Evolutionary conservation across 2,113 vertebrate species (phyloP).

Genomic region (Sus scrofa): DNA sequence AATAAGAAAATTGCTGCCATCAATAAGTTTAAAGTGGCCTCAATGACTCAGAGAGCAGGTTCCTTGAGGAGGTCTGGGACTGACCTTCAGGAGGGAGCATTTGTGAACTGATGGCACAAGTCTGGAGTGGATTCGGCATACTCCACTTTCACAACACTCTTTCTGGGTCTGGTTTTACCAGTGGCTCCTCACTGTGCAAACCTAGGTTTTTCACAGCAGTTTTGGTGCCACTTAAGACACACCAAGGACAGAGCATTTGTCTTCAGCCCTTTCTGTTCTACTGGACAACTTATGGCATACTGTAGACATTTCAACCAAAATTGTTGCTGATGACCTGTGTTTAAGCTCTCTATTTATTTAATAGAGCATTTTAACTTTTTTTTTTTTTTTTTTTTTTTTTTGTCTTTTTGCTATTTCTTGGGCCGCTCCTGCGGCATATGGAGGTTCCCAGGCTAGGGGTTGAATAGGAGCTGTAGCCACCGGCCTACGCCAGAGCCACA

Average conservation of each 20-base stretch:
- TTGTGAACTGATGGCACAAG: not conserved
- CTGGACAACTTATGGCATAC: not conserved
- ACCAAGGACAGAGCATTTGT: not conserved
- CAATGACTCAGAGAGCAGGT: not conserved
- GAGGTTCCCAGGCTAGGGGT: no score
- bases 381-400: no score
- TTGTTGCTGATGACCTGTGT: not conserved
- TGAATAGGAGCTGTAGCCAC: no score
- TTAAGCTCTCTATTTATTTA: not conserved
- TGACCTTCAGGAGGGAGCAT: not conserved
- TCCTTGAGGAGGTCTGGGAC: not conserved
- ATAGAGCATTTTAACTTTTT: not conserved
- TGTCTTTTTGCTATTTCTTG: no score
- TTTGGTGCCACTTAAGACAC: not conserved
- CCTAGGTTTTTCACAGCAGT: not conserved
- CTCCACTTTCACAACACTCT: not conserved
- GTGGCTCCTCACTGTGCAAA: not conserved
- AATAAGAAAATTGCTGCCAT: not conserved
- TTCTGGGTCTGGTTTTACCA: not conserved
- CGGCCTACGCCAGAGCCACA: no score
- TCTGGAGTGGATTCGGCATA: not conserved
- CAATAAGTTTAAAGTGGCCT: not conserved
- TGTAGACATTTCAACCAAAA: not conserved
- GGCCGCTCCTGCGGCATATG: no score
- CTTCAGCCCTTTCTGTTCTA: not conserved